Percentiles rank a stretch among this genome's conserved stretches.
Evolutionary conservation across 2,113 vertebrate species (phyloP).

Genomic region (Seriola dumerili): DNA sequence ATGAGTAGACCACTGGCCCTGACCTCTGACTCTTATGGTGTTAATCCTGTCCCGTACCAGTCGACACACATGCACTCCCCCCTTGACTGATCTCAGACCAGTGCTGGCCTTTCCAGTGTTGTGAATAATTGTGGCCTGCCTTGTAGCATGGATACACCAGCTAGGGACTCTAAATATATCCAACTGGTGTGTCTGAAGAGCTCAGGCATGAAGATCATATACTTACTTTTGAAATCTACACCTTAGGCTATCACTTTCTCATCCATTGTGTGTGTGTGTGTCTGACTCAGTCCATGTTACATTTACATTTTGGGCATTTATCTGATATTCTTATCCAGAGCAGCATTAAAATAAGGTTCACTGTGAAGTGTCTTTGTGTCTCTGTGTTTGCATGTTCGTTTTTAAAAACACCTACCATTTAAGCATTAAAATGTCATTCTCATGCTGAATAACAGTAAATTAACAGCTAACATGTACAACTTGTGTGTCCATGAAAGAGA

Average conservation of each 20-base stretch:
- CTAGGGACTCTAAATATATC: conserved; percentile 82
- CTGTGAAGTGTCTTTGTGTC: not conserved
- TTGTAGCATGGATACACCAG: conserved; percentile 78
- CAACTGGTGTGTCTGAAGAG: conserved; percentile 71
- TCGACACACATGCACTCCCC: conserved; percentile 18
- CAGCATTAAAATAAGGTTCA: conserved; percentile 30
- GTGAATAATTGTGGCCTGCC: conserved; percentile 76
- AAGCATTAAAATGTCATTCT: not conserved
- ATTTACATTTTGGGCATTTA: conserved; percentile 22
- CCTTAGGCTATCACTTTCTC: conserved; percentile 50
- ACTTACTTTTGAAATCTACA: conserved; percentile 70
- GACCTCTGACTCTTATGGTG: conserved; percentile 41
- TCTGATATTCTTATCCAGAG: conserved; percentile 20
- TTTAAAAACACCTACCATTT: not conserved
- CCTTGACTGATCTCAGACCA: conserved; percentile 62
- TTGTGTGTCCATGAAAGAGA: not conserved
- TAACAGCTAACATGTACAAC: not conserved
- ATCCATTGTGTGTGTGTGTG: conserved; percentile 60
- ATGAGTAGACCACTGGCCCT: not conserved
- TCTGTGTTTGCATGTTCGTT: not conserved
- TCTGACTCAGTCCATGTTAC: conserved; percentile 16
- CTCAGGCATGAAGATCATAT: conserved; percentile 71
- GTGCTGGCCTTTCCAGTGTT: conserved; percentile 51
- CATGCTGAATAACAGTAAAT: not conserved
- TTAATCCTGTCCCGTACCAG: conserved; percentile 50